These are phyloP conservation scores for Ameiurus melas DNA, from an alignment of 2,113 vertebrate species.

Conservation along the genomic window DNA sequence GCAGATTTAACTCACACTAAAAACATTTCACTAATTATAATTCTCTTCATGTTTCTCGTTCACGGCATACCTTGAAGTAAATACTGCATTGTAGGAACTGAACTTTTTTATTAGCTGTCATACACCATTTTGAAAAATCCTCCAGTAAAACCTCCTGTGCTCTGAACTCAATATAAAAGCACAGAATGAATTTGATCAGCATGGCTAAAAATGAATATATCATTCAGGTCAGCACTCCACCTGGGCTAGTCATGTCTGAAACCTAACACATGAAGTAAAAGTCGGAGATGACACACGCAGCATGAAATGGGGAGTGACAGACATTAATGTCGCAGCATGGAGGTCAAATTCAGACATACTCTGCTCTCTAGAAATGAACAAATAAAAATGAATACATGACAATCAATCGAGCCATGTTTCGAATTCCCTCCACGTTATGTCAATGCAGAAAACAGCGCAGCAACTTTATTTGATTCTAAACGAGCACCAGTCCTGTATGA, in stretches of 20 bases:
- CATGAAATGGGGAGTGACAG: not conserved
- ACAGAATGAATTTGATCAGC: constrained; percentile 9
- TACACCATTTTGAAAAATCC: constrained; percentile 8
- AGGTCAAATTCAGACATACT: not conserved
- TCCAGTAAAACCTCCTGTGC: not conserved
- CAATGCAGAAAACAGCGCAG: constrained; percentile 5
- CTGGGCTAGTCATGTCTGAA: constrained; percentile 12
- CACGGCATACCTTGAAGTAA: not conserved
- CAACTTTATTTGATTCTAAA: constrained; percentile 49
- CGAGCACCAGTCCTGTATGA: constrained; percentile 40
- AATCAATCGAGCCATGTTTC: constrained; percentile 4
- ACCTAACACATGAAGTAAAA: constrained; percentile 39
- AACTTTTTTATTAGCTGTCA: not conserved
- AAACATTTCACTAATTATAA: constrained; percentile 31
- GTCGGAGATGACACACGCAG: not conserved
- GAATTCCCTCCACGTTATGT: constrained; percentile 42
- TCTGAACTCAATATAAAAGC: constrained; percentile 1
- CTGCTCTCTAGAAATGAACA: not conserved
- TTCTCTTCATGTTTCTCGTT: constrained; percentile 26
- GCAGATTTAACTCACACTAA: constrained; percentile 48
- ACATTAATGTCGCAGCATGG: not conserved
- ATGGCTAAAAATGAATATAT: not conserved
- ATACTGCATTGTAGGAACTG: not conserved
- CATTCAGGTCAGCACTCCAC: no score
- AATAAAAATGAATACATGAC: not conserved